Conservation (phyloP, 1,140 invertebrate species). For the Apocrypta bakeri region DNA sequence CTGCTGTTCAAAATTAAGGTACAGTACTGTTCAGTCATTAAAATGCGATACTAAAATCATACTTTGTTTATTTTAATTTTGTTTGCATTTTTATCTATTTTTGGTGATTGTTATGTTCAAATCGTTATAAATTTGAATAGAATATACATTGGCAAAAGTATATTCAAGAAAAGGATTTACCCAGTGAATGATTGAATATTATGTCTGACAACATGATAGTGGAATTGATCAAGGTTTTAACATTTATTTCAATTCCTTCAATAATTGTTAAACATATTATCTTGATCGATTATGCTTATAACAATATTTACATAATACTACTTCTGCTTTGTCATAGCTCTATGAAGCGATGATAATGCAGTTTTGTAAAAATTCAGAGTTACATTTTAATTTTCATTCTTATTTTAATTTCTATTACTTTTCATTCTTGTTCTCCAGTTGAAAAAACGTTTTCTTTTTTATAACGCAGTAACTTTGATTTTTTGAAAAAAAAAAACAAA, state of each 20-base stretch:
- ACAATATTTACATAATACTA: not conserved
- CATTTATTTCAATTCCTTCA: not conserved
- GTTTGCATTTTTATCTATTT: not conserved
- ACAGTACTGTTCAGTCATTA: not conserved
- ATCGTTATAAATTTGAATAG: not conserved
- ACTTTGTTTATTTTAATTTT: not conserved
- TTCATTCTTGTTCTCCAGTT: not conserved
- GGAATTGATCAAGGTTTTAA: slow-evolving; percentile 4
- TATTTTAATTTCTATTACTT: not conserved
- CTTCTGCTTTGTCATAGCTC: not conserved
- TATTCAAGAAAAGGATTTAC: slow-evolving; percentile 24
- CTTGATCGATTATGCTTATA: not conserved
- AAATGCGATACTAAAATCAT: not conserved
- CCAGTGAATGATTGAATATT: slow-evolving; percentile 43
- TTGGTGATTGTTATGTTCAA: not conserved
- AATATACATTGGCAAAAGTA: not conserved
- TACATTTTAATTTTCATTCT: not conserved
- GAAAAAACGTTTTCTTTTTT: not conserved
- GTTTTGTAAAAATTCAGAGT: slow-evolving; percentile 1
- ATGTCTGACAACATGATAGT: not conserved
- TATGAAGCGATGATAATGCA: not conserved
- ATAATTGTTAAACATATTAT: not conserved
- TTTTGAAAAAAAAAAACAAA: not conserved
- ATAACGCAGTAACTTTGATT: not conserved
- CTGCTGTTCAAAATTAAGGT: not conserved